phyloP scores from a whole-genome alignment of 2,797 vertebrate genomes.

The Falco naumanni region DNA sequence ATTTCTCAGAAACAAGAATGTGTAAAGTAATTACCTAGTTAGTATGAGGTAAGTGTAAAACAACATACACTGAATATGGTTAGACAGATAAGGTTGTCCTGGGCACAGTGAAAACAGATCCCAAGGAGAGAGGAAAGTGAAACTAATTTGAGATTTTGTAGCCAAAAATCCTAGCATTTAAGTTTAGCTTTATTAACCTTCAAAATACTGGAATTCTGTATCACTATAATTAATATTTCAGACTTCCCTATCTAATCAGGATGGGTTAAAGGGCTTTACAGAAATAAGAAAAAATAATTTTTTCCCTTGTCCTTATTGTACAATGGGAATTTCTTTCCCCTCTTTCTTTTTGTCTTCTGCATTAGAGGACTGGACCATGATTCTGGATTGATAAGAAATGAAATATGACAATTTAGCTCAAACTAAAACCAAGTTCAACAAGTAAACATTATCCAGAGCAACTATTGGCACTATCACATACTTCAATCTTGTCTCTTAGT shows the following conservation, averaged over 20 bases:
- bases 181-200: not conserved
- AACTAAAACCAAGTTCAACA: not conserved
- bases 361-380: not conserved
- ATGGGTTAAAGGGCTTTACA: not conserved
- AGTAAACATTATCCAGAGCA: not conserved
- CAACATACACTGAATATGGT: not conserved
- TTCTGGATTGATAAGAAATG: not conserved
- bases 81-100: not conserved
- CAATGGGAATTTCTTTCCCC: not conserved
- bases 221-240: not conserved
- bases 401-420: not conserved
- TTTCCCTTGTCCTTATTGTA: not conserved
- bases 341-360: not conserved
- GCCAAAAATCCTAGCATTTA: not conserved
- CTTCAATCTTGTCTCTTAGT: not conserved
- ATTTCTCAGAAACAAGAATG: slow-evolving; percentile 44
- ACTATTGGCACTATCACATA: not conserved
- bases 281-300: not conserved
- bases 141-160: not conserved
- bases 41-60: slow-evolving; percentile 32
- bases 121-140: not conserved
- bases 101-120: not conserved
- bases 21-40: slow-evolving; percentile 49
- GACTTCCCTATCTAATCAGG: not conserved
- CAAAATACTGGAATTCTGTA: not conserved